These are phyloP conservation scores for Bovichtus diacanthus DNA, from an alignment of 2,797 vertebrate genomes.

Conservation along the genomic window DNA sequence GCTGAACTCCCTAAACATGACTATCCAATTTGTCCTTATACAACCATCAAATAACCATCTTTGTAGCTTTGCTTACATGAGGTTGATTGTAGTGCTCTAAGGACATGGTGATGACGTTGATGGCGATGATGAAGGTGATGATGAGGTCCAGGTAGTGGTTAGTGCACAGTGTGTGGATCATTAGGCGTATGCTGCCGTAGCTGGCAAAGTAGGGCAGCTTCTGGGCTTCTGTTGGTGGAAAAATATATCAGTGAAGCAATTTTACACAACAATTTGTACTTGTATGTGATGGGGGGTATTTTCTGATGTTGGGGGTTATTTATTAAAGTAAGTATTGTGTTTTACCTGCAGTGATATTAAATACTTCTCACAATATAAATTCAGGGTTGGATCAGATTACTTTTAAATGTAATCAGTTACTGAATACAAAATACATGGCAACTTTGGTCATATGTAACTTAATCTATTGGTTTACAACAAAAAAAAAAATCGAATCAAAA, in stretches of 20 bases:
- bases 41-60: not conserved
- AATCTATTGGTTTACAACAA: too few species aligned
- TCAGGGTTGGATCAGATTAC: too few species aligned
- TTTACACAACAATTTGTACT: not conserved
- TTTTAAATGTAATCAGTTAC: too few species aligned
- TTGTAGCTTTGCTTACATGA: conserved; percentile 61
- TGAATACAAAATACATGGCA: too few species aligned
- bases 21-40: not conserved
- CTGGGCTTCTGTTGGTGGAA: conserved; percentile 89
- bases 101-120: conserved; percentile 99
- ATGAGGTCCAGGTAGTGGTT: conserved; percentile 99
- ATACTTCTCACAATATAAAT: not conserved
- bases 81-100: conserved; percentile 98
- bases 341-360: not conserved
- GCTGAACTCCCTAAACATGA: not conserved
- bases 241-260: not conserved
- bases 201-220: conserved; percentile 95
- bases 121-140: conserved; percentile 98
- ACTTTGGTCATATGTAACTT: too few species aligned
- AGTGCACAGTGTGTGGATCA: conserved; percentile 98
- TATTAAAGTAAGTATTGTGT: not conserved
- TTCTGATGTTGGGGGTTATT: not conserved
- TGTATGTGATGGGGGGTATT: not conserved
- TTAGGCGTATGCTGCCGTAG: conserved; percentile 92
- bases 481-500: too few species aligned